Evolutionary conservation across 2,113 vertebrate genomes (phyloP).

Genomic region (Anoura caudifer): DNA sequence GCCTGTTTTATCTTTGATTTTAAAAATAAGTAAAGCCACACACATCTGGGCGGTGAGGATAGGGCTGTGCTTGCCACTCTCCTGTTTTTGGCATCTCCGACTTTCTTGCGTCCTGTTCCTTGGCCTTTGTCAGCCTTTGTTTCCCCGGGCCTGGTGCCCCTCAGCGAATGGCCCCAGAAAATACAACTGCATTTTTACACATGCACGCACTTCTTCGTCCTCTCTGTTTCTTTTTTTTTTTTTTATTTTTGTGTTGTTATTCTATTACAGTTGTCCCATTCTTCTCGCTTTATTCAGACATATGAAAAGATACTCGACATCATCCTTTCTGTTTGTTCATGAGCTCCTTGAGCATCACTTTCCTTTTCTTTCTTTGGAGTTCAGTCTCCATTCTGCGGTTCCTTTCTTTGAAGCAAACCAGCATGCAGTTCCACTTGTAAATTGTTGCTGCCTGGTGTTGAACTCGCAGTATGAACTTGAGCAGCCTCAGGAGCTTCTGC

Average conservation of each 20-base stretch:
- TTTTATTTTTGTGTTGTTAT: too few species aligned
- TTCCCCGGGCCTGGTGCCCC: rapidly evolving
- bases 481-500: background rate
- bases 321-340: background rate
- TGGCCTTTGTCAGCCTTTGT: rapidly evolving
- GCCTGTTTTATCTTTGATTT: background rate
- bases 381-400: background rate
- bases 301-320: too few species aligned
- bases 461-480: background rate
- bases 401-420: background rate
- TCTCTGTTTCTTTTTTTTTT: too few species aligned
- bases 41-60: background rate
- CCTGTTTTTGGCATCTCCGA: background rate
- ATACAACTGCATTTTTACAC: rapidly evolving
- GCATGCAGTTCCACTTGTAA: background rate
- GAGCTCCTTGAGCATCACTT: background rate
- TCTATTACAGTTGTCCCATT: too few species aligned
- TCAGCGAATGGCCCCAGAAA: background rate
- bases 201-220: background rate
- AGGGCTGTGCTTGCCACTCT: background rate
- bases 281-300: too few species aligned
- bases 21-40: background rate
- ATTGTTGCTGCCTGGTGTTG: background rate
- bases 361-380: background rate
- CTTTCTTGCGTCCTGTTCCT: background rate